Percentiles rank a stretch among this genome's conserved stretches.
Evolutionary conservation across 2,113 vertebrate species (phyloP).

Genomic region (Gracilinanus agilis): DNA sequence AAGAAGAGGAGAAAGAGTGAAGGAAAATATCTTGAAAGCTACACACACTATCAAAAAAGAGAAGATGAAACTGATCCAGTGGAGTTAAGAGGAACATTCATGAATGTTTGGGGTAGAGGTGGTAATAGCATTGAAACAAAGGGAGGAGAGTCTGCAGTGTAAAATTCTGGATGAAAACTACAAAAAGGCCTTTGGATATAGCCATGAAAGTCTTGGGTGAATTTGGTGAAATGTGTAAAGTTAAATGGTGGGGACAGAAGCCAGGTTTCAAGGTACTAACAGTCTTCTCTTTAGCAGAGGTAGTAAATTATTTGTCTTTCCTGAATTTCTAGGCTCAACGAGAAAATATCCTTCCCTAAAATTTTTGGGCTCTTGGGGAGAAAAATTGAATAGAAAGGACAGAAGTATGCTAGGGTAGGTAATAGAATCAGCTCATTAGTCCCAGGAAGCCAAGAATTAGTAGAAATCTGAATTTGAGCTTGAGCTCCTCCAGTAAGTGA

Average conservation of each 20-base stretch:
- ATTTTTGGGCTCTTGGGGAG: background rate
- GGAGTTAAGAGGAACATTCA: background rate
- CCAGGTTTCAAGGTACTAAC: background rate
- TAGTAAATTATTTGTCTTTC: background rate
- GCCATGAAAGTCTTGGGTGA: background rate
- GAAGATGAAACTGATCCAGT: background rate
- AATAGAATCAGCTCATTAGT: background rate
- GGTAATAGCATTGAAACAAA: background rate
- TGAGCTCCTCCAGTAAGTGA: background rate
- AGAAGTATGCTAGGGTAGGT: background rate
- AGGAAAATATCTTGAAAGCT: background rate
- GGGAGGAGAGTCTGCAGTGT: background rate
- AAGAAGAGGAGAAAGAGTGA: background rate
- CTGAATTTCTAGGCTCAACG: background rate
- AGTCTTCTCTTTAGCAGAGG: background rate
- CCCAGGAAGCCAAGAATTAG: background rate
- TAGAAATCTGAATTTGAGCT: background rate
- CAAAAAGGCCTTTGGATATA: background rate
- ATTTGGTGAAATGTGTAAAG: background rate
- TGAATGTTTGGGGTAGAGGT: background rate
- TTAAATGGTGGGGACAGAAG: background rate
- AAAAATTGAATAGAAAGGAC: background rate
- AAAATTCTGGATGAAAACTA: background rate
- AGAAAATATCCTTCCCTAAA: background rate
- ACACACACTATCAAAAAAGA: background rate